Base-by-base conservation (phyloP, 2,888 invertebrate species). In the Clunio marinus region DNA sequence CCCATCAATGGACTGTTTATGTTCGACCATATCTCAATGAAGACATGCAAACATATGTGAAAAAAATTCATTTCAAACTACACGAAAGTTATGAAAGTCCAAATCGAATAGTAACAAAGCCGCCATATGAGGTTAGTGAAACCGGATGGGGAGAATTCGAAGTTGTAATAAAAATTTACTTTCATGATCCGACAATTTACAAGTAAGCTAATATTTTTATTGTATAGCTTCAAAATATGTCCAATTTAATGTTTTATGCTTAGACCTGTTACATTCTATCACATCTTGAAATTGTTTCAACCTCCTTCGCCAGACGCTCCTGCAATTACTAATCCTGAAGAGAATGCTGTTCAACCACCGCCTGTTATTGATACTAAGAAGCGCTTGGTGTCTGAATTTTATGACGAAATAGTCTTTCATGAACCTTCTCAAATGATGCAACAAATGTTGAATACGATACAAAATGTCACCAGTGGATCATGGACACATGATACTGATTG, bases 131-230 rank as follows among this genome's bases (percentile, higher is more conserved):
- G 81, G 86, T 99, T 4, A 93, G 92, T 0, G 98, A 99, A 80
- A 98, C 98, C 0, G 98, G 98, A 1, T 99, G 99, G 98, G 99
- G 99, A 72, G 99, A 99, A 81, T 99, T 99, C 77, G 98, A 99
- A 80, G 92, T 32, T 71, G 91, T 94, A 35, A 96, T 99, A 68
- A 97, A 97, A 78, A 92, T 99, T 70, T 95, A 94, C 78, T 99
- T 99, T 74, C 89, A 92, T 75, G 98, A 99, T 81, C 92, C 93
- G 1, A 95, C 94, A 75, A 99, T 63, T 28, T 63, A 63, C 24
- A 63, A 63, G 57, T 57, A 13, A 57, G 57, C 10, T 79, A 20
- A 8, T 8, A 17, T 51, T 51, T 15, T 3, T 17, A 7, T 70
- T 35, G n/a, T n/a, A n/a, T n/a, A n/a, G n/a, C n/a, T n/a, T 69